Evolutionary conservation across 2,888 invertebrate species (phyloP), one percentile per base, ranked within the genome.

Genomic region (Drosophila trichaetosa): DNA sequence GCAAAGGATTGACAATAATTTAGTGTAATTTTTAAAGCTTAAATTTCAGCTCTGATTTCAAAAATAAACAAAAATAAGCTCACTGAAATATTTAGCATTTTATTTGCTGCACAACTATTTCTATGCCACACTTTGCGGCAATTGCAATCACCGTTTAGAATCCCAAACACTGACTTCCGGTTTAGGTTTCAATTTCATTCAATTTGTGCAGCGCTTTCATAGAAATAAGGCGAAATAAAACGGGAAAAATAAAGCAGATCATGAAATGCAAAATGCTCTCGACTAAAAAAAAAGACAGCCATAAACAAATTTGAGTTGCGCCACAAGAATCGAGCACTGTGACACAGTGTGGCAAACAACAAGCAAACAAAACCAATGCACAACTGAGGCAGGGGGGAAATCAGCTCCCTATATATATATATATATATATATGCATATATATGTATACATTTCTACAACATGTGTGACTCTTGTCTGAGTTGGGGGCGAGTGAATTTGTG

Each of bases 111-210:
- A 54, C 11, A 56, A 61, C 60, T 42, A 33, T 48, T 49, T 31
- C 18, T 5, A 33, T 46, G 11, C 46, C 48, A 13, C n/a, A 56
- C 31, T 56, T 27, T 27, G 36, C 72, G 29, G 51, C 53, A 62
- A 42, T 62, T 54, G 56, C 68, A 86, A 83, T 83, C 68, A 76
- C 54, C 81, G 67, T 75, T 80, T 76, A 72, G 76, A 79, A 69
- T 76, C 67, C 65, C 57, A 73, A 75, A 53, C 72, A 73, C 64
- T 72, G 66, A 78, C 73, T 85, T 85, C 85, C 85, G 87, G 84
- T 73, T 78, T 67, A 13, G 62, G 76, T 86, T 73, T 58, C 59
- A 76, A 66, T 80, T 88, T 87, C 77, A 85, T 87, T 87, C 72
- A 82, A 89, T 85, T 89, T 68, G 60, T 69, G 58, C 69, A 66